phyloP scores from a whole-genome alignment of 2,888 invertebrate genomes.

The Cerastis leucographa region DNA sequence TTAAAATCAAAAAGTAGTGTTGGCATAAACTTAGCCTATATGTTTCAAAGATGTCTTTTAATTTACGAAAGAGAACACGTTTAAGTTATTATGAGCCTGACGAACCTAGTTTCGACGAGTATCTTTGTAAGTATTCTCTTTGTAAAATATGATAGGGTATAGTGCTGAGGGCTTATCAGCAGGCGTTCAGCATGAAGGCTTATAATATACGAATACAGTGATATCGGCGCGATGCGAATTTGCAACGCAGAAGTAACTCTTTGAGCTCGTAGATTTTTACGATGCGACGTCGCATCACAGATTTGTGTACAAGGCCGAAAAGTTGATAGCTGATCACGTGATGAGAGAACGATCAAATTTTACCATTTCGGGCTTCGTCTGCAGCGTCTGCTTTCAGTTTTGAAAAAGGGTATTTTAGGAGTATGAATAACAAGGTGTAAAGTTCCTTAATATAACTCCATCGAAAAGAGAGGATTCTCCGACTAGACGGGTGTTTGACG shows the following conservation, averaged over 20 bases:
- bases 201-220: too few species aligned
- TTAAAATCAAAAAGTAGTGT: too few species aligned
- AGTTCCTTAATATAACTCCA: too few species aligned
- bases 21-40: neutral
- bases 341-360: neutral
- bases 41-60: slow-evolving; percentile 26
- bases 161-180: neutral
- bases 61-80: slow-evolving; percentile 29
- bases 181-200: neutral
- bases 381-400: too few species aligned
- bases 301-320: neutral
- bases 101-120: slow-evolving; percentile 73
- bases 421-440: too few species aligned
- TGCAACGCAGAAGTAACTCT: too few species aligned
- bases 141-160: neutral
- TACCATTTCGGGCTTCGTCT: neutral
- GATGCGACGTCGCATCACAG: too few species aligned
- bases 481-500: too few species aligned
- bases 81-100: slow-evolving; percentile 61
- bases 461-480: too few species aligned
- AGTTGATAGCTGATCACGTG: neutral
- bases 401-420: too few species aligned
- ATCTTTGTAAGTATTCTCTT: slow-evolving; percentile 71
- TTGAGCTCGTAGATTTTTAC: too few species aligned
- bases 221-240: too few species aligned